These are phyloP conservation scores for Lymantria dispar DNA, from an alignment of 2,888 invertebrate genomes.

Conservation along the genomic window DNA sequence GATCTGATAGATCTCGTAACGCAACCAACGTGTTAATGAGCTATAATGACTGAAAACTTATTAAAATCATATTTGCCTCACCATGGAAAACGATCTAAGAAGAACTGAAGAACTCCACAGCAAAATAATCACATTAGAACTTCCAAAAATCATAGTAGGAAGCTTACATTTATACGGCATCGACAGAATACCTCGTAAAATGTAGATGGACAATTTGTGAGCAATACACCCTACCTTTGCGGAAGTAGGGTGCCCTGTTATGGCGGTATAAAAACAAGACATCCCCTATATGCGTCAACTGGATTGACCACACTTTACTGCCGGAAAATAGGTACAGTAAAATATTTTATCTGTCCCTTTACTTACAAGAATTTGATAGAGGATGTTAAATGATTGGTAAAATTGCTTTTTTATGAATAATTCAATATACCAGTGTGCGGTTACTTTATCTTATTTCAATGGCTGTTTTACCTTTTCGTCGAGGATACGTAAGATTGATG, in stretches of 20 bases:
- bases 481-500: too few species aligned
- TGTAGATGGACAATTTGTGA: conserved; percentile 44
- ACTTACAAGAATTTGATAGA: conserved; percentile 46
- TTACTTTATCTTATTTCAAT: too few species aligned
- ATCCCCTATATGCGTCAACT: conserved; percentile 40
- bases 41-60: too few species aligned
- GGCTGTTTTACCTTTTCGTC: too few species aligned
- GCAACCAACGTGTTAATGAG: too few species aligned
- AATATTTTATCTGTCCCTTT: conserved; percentile 47
- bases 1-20: too few species aligned
- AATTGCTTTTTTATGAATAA: conserved; percentile 47
- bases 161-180: conserved; percentile 31
- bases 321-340: conserved; percentile 58
- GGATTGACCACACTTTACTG: conserved; percentile 63
- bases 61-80: too few species aligned
- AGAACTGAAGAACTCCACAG: too few species aligned
- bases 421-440: conserved; percentile 28
- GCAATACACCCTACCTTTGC: conserved; percentile 32
- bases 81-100: too few species aligned
- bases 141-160: conserved; percentile 16
- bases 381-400: conserved; percentile 49
- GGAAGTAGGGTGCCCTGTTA: conserved; percentile 47
- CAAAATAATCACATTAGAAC: background rate
- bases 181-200: conserved; percentile 31
- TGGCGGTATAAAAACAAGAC: conserved; percentile 50